Percentiles rank a stretch among this genome's conserved stretches.
These are phyloP conservation scores for Nannoperca australis DNA, from an alignment of 2,797 vertebrate species.

Conservation along the genomic window DNA sequence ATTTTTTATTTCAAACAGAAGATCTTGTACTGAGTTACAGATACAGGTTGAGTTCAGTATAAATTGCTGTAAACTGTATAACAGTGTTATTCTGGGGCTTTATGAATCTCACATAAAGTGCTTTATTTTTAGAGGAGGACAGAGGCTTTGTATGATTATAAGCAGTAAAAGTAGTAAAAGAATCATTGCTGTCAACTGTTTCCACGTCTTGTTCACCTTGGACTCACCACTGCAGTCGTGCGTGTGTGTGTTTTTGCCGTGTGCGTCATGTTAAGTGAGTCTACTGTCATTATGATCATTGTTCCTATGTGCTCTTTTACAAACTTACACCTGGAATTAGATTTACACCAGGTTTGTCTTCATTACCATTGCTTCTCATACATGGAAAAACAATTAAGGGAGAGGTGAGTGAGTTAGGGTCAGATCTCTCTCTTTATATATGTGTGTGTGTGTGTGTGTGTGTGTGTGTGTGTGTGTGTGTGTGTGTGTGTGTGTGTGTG, in stretches of 20 bases:
- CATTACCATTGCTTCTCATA: background rate
- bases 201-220: background rate
- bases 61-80: background rate
- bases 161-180: background rate
- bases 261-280: background rate
- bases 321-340: background rate
- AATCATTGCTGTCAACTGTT: background rate
- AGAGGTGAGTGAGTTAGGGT: background rate
- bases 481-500: background rate
- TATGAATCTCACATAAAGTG: background rate
- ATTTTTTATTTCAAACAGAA: conserved; percentile 1
- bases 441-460: background rate
- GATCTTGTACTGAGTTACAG: conserved; percentile 4
- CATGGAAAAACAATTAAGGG: background rate
- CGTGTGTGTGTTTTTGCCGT: background rate
- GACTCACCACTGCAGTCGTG: background rate
- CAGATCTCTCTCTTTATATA: background rate
- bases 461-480: background rate
- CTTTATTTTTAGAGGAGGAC: background rate
- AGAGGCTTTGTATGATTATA: background rate
- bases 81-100: background rate
- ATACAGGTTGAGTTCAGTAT: background rate
- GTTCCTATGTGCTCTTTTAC: background rate
- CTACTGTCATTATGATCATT: background rate
- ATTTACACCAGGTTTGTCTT: background rate